Evolutionary conservation across 2,797 vertebrate genomes (phyloP), one percentile per base, ranked within the genome.

Genomic region (Psittacula echo): DNA sequence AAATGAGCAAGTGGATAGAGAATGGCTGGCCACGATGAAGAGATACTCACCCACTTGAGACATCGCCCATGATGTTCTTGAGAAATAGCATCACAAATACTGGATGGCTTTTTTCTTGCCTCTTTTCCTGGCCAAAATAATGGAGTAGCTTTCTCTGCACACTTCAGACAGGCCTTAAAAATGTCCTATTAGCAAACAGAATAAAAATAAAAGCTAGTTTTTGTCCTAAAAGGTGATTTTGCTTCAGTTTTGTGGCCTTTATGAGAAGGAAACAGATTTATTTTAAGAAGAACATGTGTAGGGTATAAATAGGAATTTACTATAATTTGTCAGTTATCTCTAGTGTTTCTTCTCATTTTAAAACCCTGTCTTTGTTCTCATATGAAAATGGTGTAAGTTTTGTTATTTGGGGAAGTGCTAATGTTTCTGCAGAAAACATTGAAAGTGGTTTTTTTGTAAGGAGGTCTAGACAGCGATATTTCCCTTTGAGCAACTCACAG

Each of bases 401-500:
- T 82, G 41, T 29, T 71, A 42, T 26, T 72, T 72, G 29, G 18
- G 44, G 16, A 79, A 95, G 39, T 77, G 80, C 12, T n/a, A 72
- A 44, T 80, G 32, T 74, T 93, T 65, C 78, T 65, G 41, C 18
- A 71, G 81, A 71, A 90, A 87, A 47, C 9, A 41, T 16, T 88
- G 86, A 50, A 87, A 93, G 53, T 82, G 48, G 37, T 37, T 67
- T 90, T 37, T 58, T 75, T 51, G 74, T 84, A 44, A 85, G 29
- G 72, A 83, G 56, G 84, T 80, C 70, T 77, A 70, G 94, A 89
- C 72, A 72, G 74, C 20, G 73, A 56, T 89, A 71, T 76, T 96
- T 96, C 76, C 56, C 66, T 73, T 48, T 65, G 64, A 90, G 67
- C 45, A 56, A 34, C 61, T 26, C 53, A 41, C 27, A 45, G 65